phyloP scores from a whole-genome alignment of 2,113 vertebrate genomes.

The Equus przewalskii region DNA sequence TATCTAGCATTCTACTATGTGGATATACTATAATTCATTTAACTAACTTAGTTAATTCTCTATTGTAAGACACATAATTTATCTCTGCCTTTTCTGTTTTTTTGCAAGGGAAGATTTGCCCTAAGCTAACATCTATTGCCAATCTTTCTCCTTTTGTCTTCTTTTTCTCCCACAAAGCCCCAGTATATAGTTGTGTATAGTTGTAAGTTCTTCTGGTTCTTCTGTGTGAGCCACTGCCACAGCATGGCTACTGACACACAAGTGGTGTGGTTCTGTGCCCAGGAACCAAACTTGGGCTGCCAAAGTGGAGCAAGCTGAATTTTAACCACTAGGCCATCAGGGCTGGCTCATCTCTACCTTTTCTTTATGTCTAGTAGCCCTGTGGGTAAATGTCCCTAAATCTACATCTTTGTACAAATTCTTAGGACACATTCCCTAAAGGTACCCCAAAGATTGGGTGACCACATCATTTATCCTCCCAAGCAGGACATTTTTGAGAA shows the following conservation, averaged over 20 bases:
- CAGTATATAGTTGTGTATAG: no score
- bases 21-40: not conserved
- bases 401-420: not conserved
- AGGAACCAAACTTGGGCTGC: no score
- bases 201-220: no score
- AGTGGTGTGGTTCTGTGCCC: no score
- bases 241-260: no score
- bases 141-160: no score
- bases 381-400: not conserved
- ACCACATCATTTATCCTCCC: not conserved
- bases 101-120: no score
- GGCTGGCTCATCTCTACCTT: not conserved
- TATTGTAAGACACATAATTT: not conserved
- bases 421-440: not conserved
- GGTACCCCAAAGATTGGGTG: not conserved
- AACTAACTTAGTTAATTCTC: slow-evolving; percentile 3
- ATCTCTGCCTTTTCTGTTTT: not conserved
- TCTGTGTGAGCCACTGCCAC: no score
- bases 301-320: no score
- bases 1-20: not conserved
- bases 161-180: no score
- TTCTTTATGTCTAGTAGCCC: not conserved
- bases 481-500: not conserved
- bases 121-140: no score
- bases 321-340: no score